Conservation (phyloP, 2,797 vertebrate species). For the Clarias pachynema region DNA sequence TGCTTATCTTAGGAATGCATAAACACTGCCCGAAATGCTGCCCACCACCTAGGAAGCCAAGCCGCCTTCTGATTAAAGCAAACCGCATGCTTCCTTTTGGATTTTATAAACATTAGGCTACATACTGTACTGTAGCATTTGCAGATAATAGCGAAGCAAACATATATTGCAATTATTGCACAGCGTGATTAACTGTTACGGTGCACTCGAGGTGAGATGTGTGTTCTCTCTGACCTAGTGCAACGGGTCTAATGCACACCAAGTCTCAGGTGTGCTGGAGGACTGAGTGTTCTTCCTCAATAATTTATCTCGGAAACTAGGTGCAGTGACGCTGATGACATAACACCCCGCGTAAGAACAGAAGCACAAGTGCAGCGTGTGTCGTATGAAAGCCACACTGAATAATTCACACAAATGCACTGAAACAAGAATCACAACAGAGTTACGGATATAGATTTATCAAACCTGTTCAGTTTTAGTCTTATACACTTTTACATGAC, state of each 20-base stretch:
- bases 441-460: background rate
- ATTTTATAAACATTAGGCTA: background rate
- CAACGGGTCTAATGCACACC: background rate
- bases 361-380: constrained; percentile 52
- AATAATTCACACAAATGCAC: constrained; percentile 69
- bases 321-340: constrained; percentile 60
- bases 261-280: constrained; percentile 36
- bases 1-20: background rate
- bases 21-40: background rate
- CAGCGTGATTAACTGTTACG: background rate
- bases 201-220: background rate
- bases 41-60: background rate
- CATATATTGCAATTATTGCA: background rate
- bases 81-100: background rate
- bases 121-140: too few species aligned
- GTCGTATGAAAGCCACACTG: constrained; percentile 67
- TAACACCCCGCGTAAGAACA: constrained; percentile 32
- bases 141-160: background rate
- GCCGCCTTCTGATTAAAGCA: background rate
- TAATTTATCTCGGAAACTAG: constrained; percentile 81
- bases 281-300: constrained; percentile 59
- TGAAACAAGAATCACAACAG: background rate
- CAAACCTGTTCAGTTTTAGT: background rate
- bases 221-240: constrained; percentile 26
- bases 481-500: background rate